Percentiles rank a stretch among this genome's conserved stretches.
Conservation (phyloP, 2,113 vertebrate species). For the Zosterops hypoxanthus region DNA sequence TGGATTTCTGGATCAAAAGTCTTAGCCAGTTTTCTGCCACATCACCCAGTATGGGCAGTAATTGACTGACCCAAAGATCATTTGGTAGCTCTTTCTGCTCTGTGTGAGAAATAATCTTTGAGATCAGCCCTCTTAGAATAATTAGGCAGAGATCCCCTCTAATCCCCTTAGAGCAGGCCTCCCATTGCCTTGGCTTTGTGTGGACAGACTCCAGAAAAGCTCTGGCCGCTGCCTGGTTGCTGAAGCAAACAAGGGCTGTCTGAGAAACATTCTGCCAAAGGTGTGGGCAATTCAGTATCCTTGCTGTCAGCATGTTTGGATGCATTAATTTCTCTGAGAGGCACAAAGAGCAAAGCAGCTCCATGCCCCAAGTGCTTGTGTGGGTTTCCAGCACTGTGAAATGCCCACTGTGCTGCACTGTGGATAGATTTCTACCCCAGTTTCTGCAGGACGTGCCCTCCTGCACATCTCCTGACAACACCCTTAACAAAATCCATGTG, state of each 20-base stretch:
- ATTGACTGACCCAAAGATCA: not conserved
- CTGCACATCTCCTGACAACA: rapidly evolving
- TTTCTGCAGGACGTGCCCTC: not conserved
- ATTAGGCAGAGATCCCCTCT: constrained; percentile 12
- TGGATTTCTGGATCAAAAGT: not conserved
- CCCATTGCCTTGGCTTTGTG: not conserved
- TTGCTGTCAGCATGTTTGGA: not conserved
- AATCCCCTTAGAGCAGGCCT: constrained; percentile 19
- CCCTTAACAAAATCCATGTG: rapidly evolving
- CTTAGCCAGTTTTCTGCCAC: not conserved
- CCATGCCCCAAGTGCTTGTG: not conserved
- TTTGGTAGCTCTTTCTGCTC: not conserved
- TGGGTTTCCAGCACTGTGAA: not conserved
- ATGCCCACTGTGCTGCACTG: rapidly evolving
- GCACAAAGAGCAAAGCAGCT: not conserved
- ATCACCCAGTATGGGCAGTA: rapidly evolving
- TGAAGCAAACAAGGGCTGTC: not conserved
- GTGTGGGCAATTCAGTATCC: not conserved
- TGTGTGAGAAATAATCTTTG: not conserved
- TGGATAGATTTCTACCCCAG: not conserved
- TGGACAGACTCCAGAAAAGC: not conserved
- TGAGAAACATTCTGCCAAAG: not conserved
- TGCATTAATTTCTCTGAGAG: not conserved
- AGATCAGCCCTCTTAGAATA: constrained; percentile 18
- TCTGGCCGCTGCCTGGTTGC: not conserved